phyloP scores from a whole-genome alignment of 2,888 invertebrate species.

The Lepidonotus clava region DNA sequence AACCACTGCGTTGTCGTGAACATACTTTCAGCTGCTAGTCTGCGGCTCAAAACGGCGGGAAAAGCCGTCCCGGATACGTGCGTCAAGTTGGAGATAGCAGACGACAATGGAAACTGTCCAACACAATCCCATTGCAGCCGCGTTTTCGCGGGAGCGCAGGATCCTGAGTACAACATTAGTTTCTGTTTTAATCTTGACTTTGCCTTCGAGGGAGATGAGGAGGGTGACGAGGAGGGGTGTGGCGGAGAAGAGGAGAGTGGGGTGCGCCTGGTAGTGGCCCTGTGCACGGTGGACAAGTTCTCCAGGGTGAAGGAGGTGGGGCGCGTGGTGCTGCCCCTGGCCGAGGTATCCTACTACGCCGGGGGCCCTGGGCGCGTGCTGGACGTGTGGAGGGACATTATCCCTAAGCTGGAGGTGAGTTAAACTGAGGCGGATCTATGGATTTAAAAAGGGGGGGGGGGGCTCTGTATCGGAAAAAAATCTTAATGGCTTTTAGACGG shows the following conservation, averaged over 20 bases:
- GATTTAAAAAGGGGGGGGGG: too few relatives aligned
- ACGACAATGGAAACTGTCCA: neutral
- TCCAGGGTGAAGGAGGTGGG: conserved; percentile 16
- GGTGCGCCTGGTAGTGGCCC: neutral
- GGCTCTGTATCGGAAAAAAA: too few relatives aligned
- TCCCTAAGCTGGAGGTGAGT: too few relatives aligned
- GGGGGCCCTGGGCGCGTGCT: conserved; percentile 30
- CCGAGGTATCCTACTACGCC: neutral
- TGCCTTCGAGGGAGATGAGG: too few relatives aligned
- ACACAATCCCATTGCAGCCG: neutral
- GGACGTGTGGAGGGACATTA: conserved; percentile 51
- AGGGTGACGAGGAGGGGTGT: too few relatives aligned
- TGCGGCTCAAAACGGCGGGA: neutral
- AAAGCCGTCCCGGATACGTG: conserved; percentile 8
- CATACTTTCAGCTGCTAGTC: conserved; percentile 16
- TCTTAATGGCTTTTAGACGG: too few relatives aligned
- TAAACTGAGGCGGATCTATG: too few relatives aligned
- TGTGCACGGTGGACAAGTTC: neutral
- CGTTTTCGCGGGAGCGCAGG: neutral
- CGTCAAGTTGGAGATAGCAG: neutral
- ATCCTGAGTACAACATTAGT: conserved; percentile 39
- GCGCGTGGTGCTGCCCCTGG: neutral
- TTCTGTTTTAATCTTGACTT: conserved; percentile 34
- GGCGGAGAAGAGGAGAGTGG: neutral
- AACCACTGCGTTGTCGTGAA: conserved; percentile 49